Evolutionary conservation across 2,113 vertebrate species (phyloP).

Genomic region (Peucedramus taeniatus): DNA sequence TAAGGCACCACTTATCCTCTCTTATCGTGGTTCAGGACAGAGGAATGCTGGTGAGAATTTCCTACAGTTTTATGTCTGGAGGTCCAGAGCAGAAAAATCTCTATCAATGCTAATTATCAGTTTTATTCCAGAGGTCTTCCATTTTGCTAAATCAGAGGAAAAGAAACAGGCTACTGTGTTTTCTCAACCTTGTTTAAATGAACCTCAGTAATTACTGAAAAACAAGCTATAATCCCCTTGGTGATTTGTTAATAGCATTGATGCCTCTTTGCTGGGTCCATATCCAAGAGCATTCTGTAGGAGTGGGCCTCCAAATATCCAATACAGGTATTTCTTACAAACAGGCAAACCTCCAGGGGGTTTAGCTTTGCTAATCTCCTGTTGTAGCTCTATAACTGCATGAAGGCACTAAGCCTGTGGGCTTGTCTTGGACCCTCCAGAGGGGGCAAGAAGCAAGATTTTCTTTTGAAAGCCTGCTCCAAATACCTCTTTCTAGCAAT

Average conservation of each 20-base stretch:
- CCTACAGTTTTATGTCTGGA: neutral
- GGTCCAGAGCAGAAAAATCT: neutral
- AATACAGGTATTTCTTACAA: neutral
- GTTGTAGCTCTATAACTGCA: neutral
- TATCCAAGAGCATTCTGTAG: neutral
- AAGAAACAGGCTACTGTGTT: neutral
- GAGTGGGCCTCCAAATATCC: neutral
- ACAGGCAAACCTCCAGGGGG: neutral
- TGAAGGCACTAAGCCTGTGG: neutral
- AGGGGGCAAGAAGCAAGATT: neutral
- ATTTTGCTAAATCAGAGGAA: neutral
- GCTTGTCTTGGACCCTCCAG: neutral
- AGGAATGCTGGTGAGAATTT: neutral
- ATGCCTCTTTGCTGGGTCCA: neutral
- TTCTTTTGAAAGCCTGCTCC: neutral
- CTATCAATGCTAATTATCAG: neutral
- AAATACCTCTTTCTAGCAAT: neutral
- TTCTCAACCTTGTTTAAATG: neutral
- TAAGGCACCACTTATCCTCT: neutral
- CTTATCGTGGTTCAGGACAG: neutral
- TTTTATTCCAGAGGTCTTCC: neutral
- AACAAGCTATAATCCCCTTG: neutral
- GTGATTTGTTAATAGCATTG: neutral
- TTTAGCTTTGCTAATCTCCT: neutral
- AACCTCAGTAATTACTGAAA: neutral